Percentiles rank a stretch among this genome's conserved stretches.
Conservation (phyloP, 2,113 vertebrate genomes). For the Apistogramma diplotaenia region DNA sequence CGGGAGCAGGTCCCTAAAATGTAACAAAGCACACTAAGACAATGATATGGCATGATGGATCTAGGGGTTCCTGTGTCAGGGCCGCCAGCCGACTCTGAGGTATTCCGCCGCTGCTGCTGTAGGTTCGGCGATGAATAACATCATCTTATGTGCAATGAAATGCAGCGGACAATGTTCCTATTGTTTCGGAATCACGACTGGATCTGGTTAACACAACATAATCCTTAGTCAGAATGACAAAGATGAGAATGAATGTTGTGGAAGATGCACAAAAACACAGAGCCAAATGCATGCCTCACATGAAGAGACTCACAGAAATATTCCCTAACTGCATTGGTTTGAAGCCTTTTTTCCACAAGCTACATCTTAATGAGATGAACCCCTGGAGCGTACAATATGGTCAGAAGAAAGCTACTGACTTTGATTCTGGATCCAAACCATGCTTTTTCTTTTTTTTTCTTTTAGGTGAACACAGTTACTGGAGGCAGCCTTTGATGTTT, state of each 20-base stretch:
- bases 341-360: neutral
- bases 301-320: neutral
- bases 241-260: slow-evolving; percentile 16
- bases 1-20: slow-evolving; percentile 62
- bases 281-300: neutral
- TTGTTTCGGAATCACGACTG: slow-evolving; percentile 48
- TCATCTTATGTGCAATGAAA: slow-evolving; percentile 28
- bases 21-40: slow-evolving; percentile 69
- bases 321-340: neutral
- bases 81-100: slow-evolving; percentile 34
- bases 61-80: slow-evolving; percentile 47
- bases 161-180: slow-evolving; percentile 9
- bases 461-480: slow-evolving; percentile 4
- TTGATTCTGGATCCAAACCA: slow-evolving; percentile 20
- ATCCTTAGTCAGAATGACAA: slow-evolving; percentile 15
- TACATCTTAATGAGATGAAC: slow-evolving; percentile 15
- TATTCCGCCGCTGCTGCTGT: slow-evolving; percentile 33
- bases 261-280: neutral
- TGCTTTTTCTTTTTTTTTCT: neutral
- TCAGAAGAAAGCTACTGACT: slow-evolving; percentile 10
- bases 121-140: slow-evolving; percentile 22
- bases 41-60: slow-evolving; percentile 61
- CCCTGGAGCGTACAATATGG: neutral
- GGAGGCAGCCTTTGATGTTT: slow-evolving; percentile 42
- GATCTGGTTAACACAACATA: slow-evolving; percentile 22